Conservation (phyloP, 2,888 invertebrate species). For the Tanypteryx hageni region DNA sequence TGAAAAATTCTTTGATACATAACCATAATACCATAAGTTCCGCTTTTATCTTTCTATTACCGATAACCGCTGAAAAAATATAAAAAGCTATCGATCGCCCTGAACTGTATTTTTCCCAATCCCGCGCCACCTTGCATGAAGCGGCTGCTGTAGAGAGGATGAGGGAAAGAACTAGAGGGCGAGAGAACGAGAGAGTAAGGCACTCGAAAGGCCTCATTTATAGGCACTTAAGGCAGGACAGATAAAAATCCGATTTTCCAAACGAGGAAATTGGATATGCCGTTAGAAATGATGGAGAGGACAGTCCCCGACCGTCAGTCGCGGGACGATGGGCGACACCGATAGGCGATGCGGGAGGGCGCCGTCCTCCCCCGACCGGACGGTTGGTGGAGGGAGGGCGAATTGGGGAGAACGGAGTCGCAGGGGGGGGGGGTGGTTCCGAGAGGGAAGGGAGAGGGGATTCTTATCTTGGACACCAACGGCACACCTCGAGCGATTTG, state of each 20-base stretch:
- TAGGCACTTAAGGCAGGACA: slow-evolving; percentile 41
- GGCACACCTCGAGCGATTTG: slow-evolving; percentile 58
- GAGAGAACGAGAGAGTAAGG: not conserved
- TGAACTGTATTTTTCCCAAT: too few species aligned
- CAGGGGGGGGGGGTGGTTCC: not conserved
- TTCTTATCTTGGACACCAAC: slow-evolving; percentile 54
- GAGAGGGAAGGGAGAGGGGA: slow-evolving; percentile 4
- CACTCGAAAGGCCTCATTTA: slow-evolving; percentile 18
- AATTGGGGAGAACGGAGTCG: not conserved
- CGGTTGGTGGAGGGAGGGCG: too few species aligned
- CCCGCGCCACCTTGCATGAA: too few species aligned
- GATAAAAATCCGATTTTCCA: slow-evolving; percentile 54
- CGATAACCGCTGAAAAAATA: too few species aligned
- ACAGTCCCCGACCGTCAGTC: slow-evolving; percentile 46
- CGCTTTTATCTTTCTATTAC: too few species aligned
- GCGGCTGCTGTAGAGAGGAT: not conserved
- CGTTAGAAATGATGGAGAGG: slow-evolving; percentile 47
- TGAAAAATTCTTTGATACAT: too few species aligned
- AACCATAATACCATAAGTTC: too few species aligned
- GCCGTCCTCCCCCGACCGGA: not conserved
- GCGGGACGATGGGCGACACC: slow-evolving; percentile 42
- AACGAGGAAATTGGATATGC: slow-evolving; percentile 63
- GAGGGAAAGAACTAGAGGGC: not conserved
- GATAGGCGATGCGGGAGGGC: not conserved
- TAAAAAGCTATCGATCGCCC: too few species aligned